Percentiles rank a stretch among this genome's conserved stretches.
Evolutionary conservation across 2,797 vertebrate species (phyloP).

Genomic region (Loriculus beryllinus): DNA sequence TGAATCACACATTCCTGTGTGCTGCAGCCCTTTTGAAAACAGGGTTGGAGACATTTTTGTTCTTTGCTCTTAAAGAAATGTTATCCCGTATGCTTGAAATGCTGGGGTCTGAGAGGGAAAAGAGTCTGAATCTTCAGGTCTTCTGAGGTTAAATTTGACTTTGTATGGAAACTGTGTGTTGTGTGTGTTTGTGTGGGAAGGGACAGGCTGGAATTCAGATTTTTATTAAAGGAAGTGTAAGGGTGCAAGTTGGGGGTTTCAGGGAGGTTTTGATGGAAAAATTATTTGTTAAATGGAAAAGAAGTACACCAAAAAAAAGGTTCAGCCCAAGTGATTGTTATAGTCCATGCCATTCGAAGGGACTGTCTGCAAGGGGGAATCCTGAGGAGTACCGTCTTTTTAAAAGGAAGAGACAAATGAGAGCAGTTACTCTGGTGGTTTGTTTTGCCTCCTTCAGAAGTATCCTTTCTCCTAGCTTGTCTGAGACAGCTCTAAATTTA

Average conservation of each 20-base stretch:
- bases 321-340: not conserved
- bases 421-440: not conserved
- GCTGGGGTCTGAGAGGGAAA: not conserved
- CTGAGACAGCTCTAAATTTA: conserved; percentile 12
- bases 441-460: not conserved
- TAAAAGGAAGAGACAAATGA: not conserved
- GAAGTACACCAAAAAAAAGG: fast-evolving
- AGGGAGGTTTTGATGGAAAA: not conserved
- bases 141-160: not conserved
- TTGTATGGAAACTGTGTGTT: not conserved
- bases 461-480: not conserved
- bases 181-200: not conserved
- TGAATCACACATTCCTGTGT: conserved; percentile 40
- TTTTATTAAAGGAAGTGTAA: not conserved
- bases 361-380: too few species aligned
- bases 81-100: not conserved
- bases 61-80: not conserved
- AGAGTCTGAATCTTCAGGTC: not conserved
- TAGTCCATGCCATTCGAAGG: fast-evolving
- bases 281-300: not conserved
- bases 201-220: not conserved
- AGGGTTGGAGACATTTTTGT: not conserved
- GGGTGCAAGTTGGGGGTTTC: not conserved
- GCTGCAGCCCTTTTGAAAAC: not conserved
- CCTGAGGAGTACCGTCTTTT: not conserved